These are phyloP conservation scores for Ochotona curzoniae DNA, from an alignment of 2,113 vertebrate genomes.

Conservation along the genomic window DNA sequence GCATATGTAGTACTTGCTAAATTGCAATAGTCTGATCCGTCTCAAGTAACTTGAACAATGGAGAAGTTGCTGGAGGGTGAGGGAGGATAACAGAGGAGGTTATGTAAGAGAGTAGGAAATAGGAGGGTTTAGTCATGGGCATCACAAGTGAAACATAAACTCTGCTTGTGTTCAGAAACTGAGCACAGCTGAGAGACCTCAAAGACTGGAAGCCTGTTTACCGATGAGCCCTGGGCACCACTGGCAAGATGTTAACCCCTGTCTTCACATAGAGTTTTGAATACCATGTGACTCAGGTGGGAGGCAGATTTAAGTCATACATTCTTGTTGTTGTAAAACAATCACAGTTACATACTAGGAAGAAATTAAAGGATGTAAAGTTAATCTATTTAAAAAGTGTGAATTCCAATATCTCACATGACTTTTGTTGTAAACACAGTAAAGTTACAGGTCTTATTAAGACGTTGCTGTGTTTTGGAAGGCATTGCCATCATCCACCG, in stretches of 20 bases:
- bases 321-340: neutral
- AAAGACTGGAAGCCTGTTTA: neutral
- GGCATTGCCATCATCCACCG: neutral
- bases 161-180: slow-evolving; percentile 20
- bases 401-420: neutral
- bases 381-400: slow-evolving; percentile 26
- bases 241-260: neutral
- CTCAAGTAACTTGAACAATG: neutral
- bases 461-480: slow-evolving; percentile 22
- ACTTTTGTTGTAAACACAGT: slow-evolving; percentile 52
- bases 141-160: neutral
- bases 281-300: neutral
- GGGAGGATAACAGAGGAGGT: neutral
- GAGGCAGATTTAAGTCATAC: slow-evolving; percentile 10
- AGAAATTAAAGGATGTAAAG: neutral
- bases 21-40: neutral
- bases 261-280: neutral
- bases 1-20: neutral
- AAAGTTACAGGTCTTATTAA: slow-evolving; percentile 7
- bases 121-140: neutral
- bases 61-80: neutral
- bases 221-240: neutral
- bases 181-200: neutral
- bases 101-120: neutral
- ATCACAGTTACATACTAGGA: neutral